phyloP scores from a whole-genome alignment of 2,113 vertebrate genomes.

The Piprites chloris region DNA sequence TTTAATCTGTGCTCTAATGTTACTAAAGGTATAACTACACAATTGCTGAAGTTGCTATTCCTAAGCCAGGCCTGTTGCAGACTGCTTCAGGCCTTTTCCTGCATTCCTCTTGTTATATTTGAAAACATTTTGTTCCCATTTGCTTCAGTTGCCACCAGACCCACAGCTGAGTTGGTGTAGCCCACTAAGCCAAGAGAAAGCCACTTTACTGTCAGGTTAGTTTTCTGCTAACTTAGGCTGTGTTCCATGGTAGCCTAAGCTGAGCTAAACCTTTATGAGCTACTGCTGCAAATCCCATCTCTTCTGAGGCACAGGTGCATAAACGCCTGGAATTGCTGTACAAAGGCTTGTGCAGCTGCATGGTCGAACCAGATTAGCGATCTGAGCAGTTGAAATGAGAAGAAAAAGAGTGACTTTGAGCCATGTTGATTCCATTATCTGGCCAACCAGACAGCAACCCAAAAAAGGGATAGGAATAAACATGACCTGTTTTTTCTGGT shows the following conservation, averaged over 20 bases:
- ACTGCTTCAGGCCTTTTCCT: background rate
- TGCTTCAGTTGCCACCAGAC: background rate
- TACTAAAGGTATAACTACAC: background rate
- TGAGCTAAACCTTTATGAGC: background rate
- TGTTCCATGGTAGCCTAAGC: background rate
- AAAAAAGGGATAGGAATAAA: background rate
- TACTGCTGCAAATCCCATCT: background rate
- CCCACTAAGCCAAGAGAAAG: background rate
- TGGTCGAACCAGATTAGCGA: background rate
- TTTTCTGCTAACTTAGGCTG: background rate
- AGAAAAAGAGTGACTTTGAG: background rate
- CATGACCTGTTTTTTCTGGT: background rate
- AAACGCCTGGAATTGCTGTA: background rate
- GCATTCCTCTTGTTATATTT: background rate
- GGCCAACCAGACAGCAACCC: background rate
- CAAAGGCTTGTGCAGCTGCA: background rate
- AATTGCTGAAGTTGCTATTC: background rate
- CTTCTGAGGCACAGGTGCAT: background rate
- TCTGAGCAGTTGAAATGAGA: background rate
- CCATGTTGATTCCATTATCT: background rate
- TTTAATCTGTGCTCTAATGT: background rate
- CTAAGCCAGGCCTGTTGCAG: background rate
- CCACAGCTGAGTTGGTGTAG: background rate
- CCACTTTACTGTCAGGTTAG: background rate
- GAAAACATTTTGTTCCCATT: background rate